A percentile compares a stretch with the other conserved stretches of the same genome.
phyloP scores from a whole-genome alignment of 2,797 vertebrate species.

The Decapterus maruadsi region DNA sequence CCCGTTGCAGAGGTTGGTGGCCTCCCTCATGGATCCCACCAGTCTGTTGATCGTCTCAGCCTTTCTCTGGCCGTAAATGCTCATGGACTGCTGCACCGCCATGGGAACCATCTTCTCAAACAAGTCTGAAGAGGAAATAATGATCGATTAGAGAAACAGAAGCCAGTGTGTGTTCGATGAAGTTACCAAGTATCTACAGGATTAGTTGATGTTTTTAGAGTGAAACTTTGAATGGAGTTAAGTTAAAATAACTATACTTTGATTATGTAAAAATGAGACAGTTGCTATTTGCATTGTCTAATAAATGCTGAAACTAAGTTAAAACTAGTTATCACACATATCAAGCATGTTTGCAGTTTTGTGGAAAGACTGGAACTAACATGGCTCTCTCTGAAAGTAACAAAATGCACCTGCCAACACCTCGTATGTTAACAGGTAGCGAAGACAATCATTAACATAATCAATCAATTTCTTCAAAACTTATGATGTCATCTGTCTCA shows the following conservation, averaged over 20 bases:
- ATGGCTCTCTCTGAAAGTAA: neutral
- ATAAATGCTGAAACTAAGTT: neutral
- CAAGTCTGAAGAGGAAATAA: conserved; percentile 84
- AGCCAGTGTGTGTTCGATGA: neutral
- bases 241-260: neutral
- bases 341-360: neutral
- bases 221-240: neutral
- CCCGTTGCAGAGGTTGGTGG: conserved; percentile 97
- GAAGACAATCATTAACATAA: too few relatives aligned
- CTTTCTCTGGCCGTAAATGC: conserved; percentile 92
- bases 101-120: conserved; percentile 99
- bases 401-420: neutral
- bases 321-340: neutral
- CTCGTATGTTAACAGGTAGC: neutral
- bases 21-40: conserved; percentile 96
- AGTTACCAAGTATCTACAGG: too few relatives aligned
- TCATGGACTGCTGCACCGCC: conserved; percentile 94
- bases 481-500: neutral
- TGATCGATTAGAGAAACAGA: neutral
- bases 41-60: conserved; percentile 93
- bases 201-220: neutral
- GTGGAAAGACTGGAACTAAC: neutral
- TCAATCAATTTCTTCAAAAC: neutral
- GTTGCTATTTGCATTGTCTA: neutral
- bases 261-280: neutral